These are phyloP conservation scores for Leptothorax acervorum DNA, from an alignment of 2,888 invertebrate genomes.

Conservation along the genomic window DNA sequence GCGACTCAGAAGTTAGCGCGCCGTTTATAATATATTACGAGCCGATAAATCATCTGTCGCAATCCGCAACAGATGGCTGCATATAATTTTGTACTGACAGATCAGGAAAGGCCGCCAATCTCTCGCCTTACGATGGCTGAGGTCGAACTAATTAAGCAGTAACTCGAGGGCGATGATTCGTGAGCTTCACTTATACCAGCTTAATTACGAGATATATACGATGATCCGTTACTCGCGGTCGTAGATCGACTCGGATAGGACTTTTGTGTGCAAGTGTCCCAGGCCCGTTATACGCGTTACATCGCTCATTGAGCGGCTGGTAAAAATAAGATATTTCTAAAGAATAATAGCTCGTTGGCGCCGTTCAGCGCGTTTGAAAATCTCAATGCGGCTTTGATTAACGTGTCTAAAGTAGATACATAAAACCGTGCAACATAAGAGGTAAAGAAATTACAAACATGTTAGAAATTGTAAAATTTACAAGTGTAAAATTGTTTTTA, in stretches of 20 bases:
- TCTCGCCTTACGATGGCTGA: neutral
- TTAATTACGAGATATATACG: constrained; percentile 68
- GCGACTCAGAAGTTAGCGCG: neutral
- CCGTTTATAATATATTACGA: constrained; percentile 15
- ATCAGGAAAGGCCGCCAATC: constrained; percentile 15
- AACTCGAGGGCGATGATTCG: constrained; percentile 54
- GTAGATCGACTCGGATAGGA: constrained; percentile 65
- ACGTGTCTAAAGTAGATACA: neutral
- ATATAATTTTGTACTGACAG: constrained; percentile 40
- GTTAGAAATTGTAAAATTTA: neutral
- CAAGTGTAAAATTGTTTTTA: neutral
- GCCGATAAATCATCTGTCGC: constrained; percentile 39
- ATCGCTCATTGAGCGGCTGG: constrained; percentile 39
- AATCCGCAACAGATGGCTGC: constrained; percentile 44
- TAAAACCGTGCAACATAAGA: neutral
- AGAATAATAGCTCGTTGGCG: constrained; percentile 33
- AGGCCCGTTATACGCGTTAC: constrained; percentile 66
- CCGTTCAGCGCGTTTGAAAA: constrained; percentile 7
- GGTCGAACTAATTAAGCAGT: constrained; percentile 56
- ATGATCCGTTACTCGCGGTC: constrained; percentile 68
- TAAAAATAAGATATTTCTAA: constrained; percentile 40
- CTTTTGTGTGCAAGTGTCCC: constrained; percentile 66
- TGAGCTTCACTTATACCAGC: constrained; percentile 46
- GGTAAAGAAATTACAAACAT: neutral
- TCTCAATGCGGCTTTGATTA: constrained; percentile 39